A percentile compares a stretch with the other conserved stretches of the same genome.
Conservation (phyloP, 2,113 vertebrate genomes). For the Callithrix jacchus region DNA sequence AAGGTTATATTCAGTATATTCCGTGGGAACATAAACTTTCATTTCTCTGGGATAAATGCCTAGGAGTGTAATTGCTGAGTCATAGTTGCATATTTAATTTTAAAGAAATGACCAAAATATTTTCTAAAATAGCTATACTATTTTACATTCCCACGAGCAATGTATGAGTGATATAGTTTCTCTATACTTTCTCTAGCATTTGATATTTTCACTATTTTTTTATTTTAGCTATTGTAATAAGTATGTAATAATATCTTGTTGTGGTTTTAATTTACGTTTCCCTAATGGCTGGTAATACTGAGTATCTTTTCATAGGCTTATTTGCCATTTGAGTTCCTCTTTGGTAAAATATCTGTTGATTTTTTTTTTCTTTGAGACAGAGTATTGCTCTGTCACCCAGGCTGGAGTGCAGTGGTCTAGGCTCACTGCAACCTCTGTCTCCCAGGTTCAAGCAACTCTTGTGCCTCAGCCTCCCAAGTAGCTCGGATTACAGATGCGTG, state of each 20-base stretch:
- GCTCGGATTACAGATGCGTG: too few relatives aligned
- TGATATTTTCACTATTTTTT: slow-evolving; percentile 5
- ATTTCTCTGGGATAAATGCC: slow-evolving; percentile 2
- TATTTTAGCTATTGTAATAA: slow-evolving; percentile 16
- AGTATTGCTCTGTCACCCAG: too few relatives aligned
- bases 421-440: too few relatives aligned
- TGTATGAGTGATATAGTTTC: not conserved
- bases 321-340: not conserved
- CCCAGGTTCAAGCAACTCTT: too few relatives aligned
- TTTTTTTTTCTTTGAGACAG: not conserved
- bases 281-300: not conserved
- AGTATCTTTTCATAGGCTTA: not conserved
- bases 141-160: not conserved
- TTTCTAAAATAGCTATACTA: slow-evolving; percentile 31
- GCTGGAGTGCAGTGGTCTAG: too few relatives aligned
- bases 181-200: not conserved
- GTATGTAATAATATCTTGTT: not conserved
- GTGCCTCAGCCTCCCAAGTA: too few relatives aligned
- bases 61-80: not conserved
- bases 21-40: not conserved
- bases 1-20: slow-evolving; percentile 8
- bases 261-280: slow-evolving; percentile 25
- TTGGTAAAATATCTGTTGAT: not conserved
- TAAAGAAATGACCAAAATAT: slow-evolving; percentile 25
- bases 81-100: slow-evolving; percentile 7